Percentiles rank a stretch among this genome's conserved stretches.
phyloP scores from a whole-genome alignment of 2,113 vertebrate genomes.

The Syngnathoides biaculeatus region DNA sequence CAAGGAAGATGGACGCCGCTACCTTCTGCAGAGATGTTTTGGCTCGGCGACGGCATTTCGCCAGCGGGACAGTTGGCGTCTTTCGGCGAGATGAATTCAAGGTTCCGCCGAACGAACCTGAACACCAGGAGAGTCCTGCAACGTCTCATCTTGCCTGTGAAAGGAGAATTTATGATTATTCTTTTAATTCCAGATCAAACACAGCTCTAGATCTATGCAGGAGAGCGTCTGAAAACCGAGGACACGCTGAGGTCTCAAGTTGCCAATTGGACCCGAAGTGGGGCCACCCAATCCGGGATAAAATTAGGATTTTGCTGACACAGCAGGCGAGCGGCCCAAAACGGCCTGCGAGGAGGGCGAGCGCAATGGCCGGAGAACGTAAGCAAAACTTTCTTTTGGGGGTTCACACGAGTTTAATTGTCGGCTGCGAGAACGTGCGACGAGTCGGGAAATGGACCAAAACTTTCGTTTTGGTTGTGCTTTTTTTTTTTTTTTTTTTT shows the following conservation, averaged over 20 bases:
- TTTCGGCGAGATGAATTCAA: no score
- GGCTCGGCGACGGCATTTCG: neutral
- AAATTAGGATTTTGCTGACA: conserved; percentile 79
- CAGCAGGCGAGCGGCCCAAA: conserved; percentile 68
- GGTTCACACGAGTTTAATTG: no score
- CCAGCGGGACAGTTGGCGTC: neutral
- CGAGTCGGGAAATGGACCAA: no score
- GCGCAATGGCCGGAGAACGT: conserved; percentile 75
- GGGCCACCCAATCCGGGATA: conserved; percentile 73
- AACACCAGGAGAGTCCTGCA: neutral
- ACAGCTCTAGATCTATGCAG: no score
- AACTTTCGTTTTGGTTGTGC: conserved; percentile 43
- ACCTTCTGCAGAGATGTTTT: neutral
- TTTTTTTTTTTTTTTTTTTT: conserved; percentile 28
- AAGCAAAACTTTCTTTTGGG: conserved; percentile 62
- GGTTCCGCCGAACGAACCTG: no score
- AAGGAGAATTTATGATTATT: no score
- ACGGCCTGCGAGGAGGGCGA: conserved; percentile 57
- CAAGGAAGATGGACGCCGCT: no score
- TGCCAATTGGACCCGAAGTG: conserved; percentile 57
- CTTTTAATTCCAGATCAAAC: conserved; percentile 11
- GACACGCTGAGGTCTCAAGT: conserved; percentile 67
- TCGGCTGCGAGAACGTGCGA: no score
- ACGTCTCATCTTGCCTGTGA: neutral
- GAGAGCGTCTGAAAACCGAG: conserved; percentile 43